phyloP scores from a whole-genome alignment of 2,113 vertebrate species.

The Crotalus helleri region DNA sequence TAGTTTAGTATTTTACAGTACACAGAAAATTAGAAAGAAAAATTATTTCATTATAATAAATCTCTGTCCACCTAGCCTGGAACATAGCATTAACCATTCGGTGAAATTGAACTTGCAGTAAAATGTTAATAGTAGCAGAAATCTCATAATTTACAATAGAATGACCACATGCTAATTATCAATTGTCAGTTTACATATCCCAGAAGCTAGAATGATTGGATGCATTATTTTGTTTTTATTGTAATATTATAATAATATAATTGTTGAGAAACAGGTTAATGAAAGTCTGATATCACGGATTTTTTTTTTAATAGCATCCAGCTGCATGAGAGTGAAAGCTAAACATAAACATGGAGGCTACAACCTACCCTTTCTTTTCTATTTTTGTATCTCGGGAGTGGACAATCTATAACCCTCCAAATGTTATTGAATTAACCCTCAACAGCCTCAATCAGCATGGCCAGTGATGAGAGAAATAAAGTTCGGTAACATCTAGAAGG shows the following conservation, averaged over 20 bases:
- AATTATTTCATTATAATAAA: constrained; percentile 61
- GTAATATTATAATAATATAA: neutral
- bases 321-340: neutral
- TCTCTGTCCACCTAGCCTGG: neutral
- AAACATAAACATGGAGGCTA: neutral
- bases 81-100: constrained; percentile 46
- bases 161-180: constrained; percentile 50
- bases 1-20: constrained; percentile 24
- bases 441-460: no score
- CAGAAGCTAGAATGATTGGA: constrained; percentile 48
- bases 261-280: neutral
- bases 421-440: no score
- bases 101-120: constrained; percentile 62
- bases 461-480: no score
- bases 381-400: no score
- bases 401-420: neutral
- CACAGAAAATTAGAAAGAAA: constrained; percentile 58
- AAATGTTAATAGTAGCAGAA: constrained; percentile 57
- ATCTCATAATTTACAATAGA: constrained; percentile 57
- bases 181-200: constrained; percentile 56
- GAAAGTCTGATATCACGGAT: neutral
- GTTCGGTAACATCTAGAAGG: no score
- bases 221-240: constrained; percentile 7
- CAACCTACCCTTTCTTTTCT: neutral
- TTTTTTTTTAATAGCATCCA: neutral